Percentiles rank a stretch among this genome's conserved stretches.
These are phyloP conservation scores for Shargacucullia verbasci DNA, from an alignment of 2,888 invertebrate genomes.

Conservation along the genomic window DNA sequence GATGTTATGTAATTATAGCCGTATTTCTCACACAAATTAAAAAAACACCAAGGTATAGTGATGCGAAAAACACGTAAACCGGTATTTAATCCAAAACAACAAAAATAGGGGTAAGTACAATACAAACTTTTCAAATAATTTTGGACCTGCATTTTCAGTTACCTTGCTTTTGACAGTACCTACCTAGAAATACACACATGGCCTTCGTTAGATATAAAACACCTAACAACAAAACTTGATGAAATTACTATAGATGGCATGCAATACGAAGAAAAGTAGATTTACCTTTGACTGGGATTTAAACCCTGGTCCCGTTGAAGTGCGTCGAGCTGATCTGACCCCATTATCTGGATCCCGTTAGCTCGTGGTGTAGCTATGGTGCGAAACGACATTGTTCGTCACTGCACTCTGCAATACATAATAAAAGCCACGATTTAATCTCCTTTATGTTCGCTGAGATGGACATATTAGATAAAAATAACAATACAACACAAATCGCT, in stretches of 20 bases:
- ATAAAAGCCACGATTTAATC: conserved; percentile 13
- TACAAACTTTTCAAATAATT: too few species aligned
- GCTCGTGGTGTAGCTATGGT: conserved; percentile 51
- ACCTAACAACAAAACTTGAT: too few species aligned
- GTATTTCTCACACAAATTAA: neutral
- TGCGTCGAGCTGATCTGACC: conserved; percentile 56
- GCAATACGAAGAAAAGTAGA: neutral
- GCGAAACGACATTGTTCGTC: conserved; percentile 68
- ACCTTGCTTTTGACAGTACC: too few species aligned
- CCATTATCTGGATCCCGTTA: conserved; percentile 71
- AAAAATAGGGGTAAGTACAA: too few species aligned
- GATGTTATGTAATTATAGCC: neutral
- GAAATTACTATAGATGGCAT: neutral
- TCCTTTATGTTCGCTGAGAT: conserved; percentile 4
- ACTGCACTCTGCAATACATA: conserved; percentile 8
- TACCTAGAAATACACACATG: too few species aligned
- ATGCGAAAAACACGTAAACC: too few species aligned
- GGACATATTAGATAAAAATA: neutral
- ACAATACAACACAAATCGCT: neutral
- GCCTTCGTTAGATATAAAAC: too few species aligned
- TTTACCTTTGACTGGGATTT: conserved; percentile 5
- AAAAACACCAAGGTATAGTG: too few species aligned
- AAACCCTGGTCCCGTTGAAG: conserved; percentile 52
- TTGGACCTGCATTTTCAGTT: too few species aligned
- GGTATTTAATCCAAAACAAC: too few species aligned